phyloP scores from a whole-genome alignment of 1,140 invertebrate species.

The Magallana ariakensis region DNA sequence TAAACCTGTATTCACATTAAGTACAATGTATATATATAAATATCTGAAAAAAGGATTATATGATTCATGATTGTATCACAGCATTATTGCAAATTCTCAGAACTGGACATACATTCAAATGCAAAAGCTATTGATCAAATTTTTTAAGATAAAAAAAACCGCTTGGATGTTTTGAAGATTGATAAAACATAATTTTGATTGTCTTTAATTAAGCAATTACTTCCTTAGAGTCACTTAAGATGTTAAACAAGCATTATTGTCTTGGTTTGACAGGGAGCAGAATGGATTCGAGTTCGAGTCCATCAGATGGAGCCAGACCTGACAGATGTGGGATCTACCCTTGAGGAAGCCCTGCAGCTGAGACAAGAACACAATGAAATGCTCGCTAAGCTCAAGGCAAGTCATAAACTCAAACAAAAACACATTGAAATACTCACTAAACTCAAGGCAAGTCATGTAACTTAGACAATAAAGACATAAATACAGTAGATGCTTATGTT shows the following conservation, averaged over 20 bases:
- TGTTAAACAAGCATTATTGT: too few species aligned
- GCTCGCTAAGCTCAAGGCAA: conserved; percentile 90
- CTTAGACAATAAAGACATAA: not conserved
- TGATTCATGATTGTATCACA: too few species aligned
- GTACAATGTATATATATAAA: too few species aligned
- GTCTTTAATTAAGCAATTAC: not conserved
- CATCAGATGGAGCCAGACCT: conserved; percentile 91
- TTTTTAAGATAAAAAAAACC: too few species aligned
- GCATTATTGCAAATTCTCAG: too few species aligned
- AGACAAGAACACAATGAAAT: conserved; percentile 91
- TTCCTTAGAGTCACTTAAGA: not conserved
- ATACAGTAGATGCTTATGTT: conserved; percentile 83
- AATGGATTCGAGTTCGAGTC: conserved; percentile 91
- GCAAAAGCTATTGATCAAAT: too few species aligned
- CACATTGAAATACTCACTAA: conserved; percentile 92
- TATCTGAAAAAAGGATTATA: too few species aligned
- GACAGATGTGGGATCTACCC: conserved; percentile 88
- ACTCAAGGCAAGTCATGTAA: not conserved
- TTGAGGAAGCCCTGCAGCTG: conserved; percentile 88
- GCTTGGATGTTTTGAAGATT: too few species aligned
- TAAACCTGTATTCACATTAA: too few species aligned
- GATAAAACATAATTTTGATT: not conserved
- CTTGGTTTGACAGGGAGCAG: conserved; percentile 86
- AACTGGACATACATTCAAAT: too few species aligned
- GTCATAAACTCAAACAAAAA: conserved; percentile 84